Base-by-base conservation (phyloP, 2,113 vertebrate species). In the Crotalus viridis region DNA sequence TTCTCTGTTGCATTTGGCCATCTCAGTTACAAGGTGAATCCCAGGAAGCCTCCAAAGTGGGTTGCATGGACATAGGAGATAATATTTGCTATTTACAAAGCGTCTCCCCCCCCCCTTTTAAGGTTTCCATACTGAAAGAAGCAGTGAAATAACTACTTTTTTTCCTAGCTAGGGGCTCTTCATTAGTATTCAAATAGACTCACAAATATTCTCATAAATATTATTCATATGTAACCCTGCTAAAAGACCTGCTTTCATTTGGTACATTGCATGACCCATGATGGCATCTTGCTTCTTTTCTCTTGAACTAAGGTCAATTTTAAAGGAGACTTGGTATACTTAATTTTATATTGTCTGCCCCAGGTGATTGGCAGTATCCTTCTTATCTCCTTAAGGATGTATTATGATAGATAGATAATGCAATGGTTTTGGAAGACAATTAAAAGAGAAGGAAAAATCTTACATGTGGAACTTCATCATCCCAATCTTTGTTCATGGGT, bases 171-270 rank as follows among this genome's bases (percentile, higher is more conserved):
- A 95, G 88, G 92, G 89, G 39, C 86, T 96, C 91, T 39, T 81
- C 74, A 94, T 94, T 95, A 95, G 61, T 90, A 94, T 96, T 93
- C 93, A 91, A 93, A 90, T 51, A 89, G 91, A 90, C 81, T 56
- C 33, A 91, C 85, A 91, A 59, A 91, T 92, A 93, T 94, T 93
- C 95, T 90, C 85, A 93, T 95, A 92, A 90, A 93, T 96, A 96
- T 96, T 94, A 96, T 89, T 93, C 94, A 93, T 92, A 90, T 86
- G 59, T 89, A 95, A 96, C 92, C 90, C 89, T 57, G 43, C 19
- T 64, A 94, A 93, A 93, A 81, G 94, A 92, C 94, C 92, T 92
- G 93, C 89, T 93, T 21, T 93, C 91, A 90, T 93, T 92, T 94
- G 92, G 91, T 92, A 74, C 85, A 86, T 88, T 33, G 87, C 69